phyloP scores from a whole-genome alignment of 2,888 invertebrate species.

The Rambutsinella grinnellia region DNA sequence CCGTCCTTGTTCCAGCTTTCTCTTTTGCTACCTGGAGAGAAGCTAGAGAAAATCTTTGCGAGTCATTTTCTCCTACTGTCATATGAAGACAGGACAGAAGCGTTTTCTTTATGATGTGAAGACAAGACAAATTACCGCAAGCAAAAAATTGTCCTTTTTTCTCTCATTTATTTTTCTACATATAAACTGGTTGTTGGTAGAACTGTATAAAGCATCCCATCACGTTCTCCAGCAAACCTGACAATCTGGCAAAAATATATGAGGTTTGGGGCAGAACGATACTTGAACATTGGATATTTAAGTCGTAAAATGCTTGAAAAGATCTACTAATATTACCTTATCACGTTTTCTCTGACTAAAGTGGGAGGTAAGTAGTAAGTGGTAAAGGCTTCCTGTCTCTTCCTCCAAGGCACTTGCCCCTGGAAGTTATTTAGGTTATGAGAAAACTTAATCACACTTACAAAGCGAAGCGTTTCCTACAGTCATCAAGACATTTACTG shows the following conservation, averaged over 20 bases:
- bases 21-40: not conserved
- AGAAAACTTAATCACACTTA: constrained; percentile 38
- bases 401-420: not conserved
- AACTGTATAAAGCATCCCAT: constrained; percentile 5
- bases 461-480: not conserved
- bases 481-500: not conserved
- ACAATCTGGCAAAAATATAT: not conserved
- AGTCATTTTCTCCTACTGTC: not conserved
- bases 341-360: constrained; percentile 17
- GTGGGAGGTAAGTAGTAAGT: not conserved
- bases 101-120: constrained; percentile 15
- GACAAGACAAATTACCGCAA: constrained; percentile 45
- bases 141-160: constrained; percentile 28
- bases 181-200: not conserved
- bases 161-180: not conserved
- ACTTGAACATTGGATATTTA: not conserved
- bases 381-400: constrained; percentile 19
- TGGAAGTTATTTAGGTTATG: not conserved
- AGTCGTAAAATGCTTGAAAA: not conserved
- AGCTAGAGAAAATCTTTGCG: not conserved
- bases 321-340: constrained; percentile 1
- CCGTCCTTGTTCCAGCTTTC: not conserved
- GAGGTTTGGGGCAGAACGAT: not conserved
- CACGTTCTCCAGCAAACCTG: constrained; percentile 8
- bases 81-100: not conserved